Percentiles rank a stretch among this genome's conserved stretches.
Conservation (phyloP, 2,888 invertebrate species). For the Abrostola triplasia region DNA sequence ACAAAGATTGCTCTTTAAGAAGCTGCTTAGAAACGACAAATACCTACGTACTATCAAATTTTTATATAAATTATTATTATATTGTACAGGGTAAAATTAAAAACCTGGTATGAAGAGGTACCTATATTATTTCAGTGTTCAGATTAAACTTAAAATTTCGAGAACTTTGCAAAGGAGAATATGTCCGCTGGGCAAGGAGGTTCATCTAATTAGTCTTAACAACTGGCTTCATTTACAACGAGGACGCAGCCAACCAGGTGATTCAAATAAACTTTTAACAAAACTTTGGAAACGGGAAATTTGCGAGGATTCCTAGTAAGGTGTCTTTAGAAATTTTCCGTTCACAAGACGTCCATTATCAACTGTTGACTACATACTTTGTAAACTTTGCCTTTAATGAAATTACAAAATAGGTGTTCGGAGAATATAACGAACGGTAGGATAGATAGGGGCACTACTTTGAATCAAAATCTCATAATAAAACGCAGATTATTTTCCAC, state of each 20-base stretch:
- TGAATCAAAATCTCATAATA: too few species aligned
- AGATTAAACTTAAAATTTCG: constrained; percentile 22
- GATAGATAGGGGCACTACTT: too few species aligned
- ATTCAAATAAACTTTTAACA: constrained; percentile 44
- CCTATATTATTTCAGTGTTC: too few species aligned
- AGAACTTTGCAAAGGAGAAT: constrained; percentile 12
- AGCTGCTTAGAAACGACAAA: too few species aligned
- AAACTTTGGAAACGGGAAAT: constrained; percentile 36
- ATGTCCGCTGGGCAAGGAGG: constrained; percentile 24
- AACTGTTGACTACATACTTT: not conserved
- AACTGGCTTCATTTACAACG: constrained; percentile 39
- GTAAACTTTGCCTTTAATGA: not conserved
- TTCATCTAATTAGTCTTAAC: constrained; percentile 44
- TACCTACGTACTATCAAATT: too few species aligned
- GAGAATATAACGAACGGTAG: too few species aligned
- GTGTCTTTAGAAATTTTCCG: not conserved
- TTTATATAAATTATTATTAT: too few species aligned
- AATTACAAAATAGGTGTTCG: too few species aligned
- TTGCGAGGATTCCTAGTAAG: constrained; percentile 29
- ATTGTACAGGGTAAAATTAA: too few species aligned
- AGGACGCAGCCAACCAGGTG: constrained; percentile 33
- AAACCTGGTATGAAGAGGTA: too few species aligned
- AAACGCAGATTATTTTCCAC: too few species aligned
- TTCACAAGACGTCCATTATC: not conserved
- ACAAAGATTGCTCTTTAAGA: too few species aligned